phyloP scores from a whole-genome alignment of 1,140 invertebrate species.

The Rhopalosiphum padi region DNA sequence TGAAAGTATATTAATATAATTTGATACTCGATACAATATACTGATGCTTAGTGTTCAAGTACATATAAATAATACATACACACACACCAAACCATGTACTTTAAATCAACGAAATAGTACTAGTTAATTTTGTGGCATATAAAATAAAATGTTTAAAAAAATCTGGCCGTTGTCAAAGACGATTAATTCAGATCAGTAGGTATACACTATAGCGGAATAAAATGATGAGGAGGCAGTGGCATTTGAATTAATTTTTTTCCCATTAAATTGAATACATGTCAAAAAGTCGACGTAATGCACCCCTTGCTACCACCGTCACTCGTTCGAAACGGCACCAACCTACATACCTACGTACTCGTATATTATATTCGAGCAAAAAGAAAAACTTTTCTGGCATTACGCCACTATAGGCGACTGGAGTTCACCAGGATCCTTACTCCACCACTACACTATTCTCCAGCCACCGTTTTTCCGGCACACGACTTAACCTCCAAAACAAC shows the following conservation, averaged over 20 bases:
- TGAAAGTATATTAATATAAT: no score
- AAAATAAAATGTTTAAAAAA: background rate
- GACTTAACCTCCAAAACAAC: background rate
- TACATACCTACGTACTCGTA: background rate
- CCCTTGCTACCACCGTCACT: no score
- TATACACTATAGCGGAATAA: no score
- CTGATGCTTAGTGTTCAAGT: no score
- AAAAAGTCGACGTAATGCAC: background rate
- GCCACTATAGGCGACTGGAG: background rate
- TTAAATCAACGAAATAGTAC: background rate
- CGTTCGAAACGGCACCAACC: background rate
- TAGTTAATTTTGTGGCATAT: background rate
- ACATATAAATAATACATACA: no score
- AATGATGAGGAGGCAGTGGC: background rate
- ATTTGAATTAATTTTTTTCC: background rate
- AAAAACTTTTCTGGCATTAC: slow-evolving; percentile 18
- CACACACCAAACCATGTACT: background rate
- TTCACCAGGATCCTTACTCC: background rate
- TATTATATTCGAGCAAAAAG: background rate
- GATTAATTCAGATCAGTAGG: background rate
- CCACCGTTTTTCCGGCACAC: background rate
- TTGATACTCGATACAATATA: no score
- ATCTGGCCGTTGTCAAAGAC: background rate
- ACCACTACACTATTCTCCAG: background rate
- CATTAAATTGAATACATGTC: background rate